Conservation (phyloP, 2,888 invertebrate genomes). For the Zhuqinia jingwanae region DNA sequence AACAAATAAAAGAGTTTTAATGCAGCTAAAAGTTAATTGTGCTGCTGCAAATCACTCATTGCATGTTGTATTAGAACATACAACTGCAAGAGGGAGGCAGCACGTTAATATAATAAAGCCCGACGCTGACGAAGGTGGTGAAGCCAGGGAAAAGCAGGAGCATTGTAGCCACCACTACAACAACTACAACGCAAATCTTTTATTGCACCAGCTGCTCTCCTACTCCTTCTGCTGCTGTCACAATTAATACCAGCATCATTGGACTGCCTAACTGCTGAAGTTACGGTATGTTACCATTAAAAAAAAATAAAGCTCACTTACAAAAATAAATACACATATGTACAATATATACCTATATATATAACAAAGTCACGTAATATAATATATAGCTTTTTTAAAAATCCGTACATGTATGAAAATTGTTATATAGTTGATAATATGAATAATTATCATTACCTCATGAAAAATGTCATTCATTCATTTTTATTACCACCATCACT, state of each 20-base stretch:
- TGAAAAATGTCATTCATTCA: conserved; percentile 40
- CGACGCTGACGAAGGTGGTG: neutral
- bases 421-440: too few species aligned
- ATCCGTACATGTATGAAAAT: neutral
- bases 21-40: conserved; percentile 62
- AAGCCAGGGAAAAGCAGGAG: conserved; percentile 13
- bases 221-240: conserved; percentile 13
- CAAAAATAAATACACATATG: conserved; percentile 1
- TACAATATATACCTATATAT: neutral
- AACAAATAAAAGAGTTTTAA: conserved; percentile 42
- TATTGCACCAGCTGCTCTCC: conserved; percentile 33
- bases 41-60: conserved; percentile 67
- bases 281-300: conserved; percentile 33
- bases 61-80: conserved; percentile 66
- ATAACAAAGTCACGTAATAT: neutral
- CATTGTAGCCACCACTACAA: neutral
- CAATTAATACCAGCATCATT: conserved; percentile 36
- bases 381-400: too few species aligned
- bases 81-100: conserved; percentile 72
- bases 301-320: too few species aligned
- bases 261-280: conserved; percentile 1
- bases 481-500: neutral
- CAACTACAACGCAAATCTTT: conserved; percentile 33
- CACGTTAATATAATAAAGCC: conserved; percentile 8
- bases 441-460: conserved; percentile 19